These are phyloP conservation scores for Calameuta pallipes DNA, from an alignment of 2,888 invertebrate genomes.

Conservation along the genomic window DNA sequence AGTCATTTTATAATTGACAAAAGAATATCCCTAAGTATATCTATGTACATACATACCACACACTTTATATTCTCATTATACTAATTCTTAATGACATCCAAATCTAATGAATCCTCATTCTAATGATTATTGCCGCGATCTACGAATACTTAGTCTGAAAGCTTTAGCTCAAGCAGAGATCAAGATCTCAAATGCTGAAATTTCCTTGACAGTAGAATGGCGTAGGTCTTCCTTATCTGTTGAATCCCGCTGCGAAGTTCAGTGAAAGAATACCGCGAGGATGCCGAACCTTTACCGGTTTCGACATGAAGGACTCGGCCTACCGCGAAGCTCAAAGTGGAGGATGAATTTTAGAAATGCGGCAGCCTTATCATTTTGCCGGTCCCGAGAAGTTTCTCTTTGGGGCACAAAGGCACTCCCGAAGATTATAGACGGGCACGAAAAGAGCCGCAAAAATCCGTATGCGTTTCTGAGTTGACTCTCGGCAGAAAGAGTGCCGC, in stretches of 20 bases:
- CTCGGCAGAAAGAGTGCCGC: conserved; percentile 51
- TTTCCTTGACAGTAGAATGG: background rate
- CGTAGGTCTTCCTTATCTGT: background rate
- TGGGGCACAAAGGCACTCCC: conserved; percentile 1
- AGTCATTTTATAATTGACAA: background rate
- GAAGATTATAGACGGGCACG: conserved; percentile 18
- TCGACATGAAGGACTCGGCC: background rate
- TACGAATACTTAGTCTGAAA: background rate
- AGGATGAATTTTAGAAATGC: conserved; percentile 40
- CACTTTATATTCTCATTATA: background rate
- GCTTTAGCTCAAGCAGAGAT: background rate
- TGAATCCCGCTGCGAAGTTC: background rate
- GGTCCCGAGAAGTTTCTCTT: background rate
- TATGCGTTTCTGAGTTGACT: conserved; percentile 33
- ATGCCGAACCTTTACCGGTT: background rate
- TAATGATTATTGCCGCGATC: background rate
- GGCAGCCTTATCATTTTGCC: conserved; percentile 21
- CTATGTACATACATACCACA: background rate
- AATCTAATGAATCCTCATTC: background rate
- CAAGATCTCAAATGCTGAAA: background rate
- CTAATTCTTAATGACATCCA: background rate
- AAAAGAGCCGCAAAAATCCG: conserved; percentile 26
- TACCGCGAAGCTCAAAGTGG: conserved; percentile 13
- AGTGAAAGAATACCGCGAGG: background rate
- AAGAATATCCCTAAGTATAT: background rate